Conservation (phyloP, 2,113 vertebrate species). For the Mungos mungo region DNA sequence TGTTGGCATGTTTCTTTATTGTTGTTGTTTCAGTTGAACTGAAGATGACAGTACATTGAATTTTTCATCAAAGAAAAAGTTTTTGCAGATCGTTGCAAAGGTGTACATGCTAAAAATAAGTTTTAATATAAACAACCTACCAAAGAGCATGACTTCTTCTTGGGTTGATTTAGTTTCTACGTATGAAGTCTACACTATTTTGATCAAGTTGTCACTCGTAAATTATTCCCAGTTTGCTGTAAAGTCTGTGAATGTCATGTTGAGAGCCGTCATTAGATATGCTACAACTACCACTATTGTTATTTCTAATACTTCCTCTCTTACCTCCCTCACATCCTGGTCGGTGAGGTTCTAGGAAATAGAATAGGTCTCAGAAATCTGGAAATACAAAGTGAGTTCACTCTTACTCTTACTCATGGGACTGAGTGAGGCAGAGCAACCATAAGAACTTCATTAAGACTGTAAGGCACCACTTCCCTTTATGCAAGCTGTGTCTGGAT, state of each 20-base stretch:
- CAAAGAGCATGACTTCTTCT: not conserved
- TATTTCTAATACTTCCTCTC: not conserved
- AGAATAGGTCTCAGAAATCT: not conserved
- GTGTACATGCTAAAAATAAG: not conserved
- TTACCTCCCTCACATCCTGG: not conserved
- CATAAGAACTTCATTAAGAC: not conserved
- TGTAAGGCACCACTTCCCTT: not conserved
- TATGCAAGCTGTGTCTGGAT: not conserved
- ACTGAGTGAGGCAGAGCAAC: not conserved
- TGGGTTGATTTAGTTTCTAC: not conserved
- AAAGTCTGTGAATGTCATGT: not conserved
- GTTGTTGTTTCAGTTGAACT: not conserved
- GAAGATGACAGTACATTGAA: constrained; percentile 49
- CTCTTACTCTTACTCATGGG: not conserved
- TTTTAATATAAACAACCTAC: not conserved
- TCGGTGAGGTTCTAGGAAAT: not conserved
- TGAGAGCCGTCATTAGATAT: not conserved
- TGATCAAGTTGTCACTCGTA: not conserved
- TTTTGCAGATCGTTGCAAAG: not conserved
- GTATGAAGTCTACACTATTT: not conserved
- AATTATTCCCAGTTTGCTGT: not conserved
- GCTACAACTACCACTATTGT: not conserved
- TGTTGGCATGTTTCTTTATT: constrained; percentile 35
- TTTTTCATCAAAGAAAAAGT: not conserved
- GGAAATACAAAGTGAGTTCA: not conserved